These are phyloP conservation scores for Clamator glandarius DNA, from an alignment of 2,797 vertebrate species.

Conservation along the genomic window DNA sequence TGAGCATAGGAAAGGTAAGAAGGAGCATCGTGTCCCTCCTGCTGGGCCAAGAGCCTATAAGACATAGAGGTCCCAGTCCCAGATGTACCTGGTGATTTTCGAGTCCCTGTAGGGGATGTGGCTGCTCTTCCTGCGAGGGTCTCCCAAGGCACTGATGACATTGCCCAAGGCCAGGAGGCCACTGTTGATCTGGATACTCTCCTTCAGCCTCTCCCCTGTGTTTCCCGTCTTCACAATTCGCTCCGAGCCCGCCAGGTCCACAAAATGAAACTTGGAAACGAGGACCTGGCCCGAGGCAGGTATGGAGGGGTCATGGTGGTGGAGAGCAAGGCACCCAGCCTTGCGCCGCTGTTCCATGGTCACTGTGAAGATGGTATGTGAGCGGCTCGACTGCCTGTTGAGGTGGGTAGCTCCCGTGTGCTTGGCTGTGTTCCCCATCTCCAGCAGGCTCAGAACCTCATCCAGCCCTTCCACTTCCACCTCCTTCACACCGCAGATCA, in stretches of 20 bases:
- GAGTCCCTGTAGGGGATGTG: constrained; percentile 98
- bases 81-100: constrained; percentile 93
- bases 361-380: constrained; percentile 94
- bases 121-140: constrained; percentile 90
- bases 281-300: constrained; percentile 81
- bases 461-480: constrained; percentile 95
- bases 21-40: background rate
- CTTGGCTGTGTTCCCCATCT: constrained; percentile 93
- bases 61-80: background rate
- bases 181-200: constrained; percentile 98
- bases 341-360: constrained; percentile 91
- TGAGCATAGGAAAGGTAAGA: background rate
- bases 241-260: constrained; percentile 95
- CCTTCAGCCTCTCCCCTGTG: constrained; percentile 92
- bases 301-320: background rate
- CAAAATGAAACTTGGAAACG: constrained; percentile 96
- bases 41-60: fast-evolving
- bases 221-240: constrained; percentile 93
- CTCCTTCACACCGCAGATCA: constrained; percentile 94
- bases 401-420: constrained; percentile 94
- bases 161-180: constrained; percentile 94
- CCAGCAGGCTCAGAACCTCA: constrained; percentile 94
- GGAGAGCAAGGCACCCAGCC: constrained; percentile 78
- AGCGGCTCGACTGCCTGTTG: constrained; percentile 94
- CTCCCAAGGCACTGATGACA: constrained; percentile 94